Conservation (phyloP, 1,140 invertebrate species). For the Panagrolaimus sp. region DNA sequence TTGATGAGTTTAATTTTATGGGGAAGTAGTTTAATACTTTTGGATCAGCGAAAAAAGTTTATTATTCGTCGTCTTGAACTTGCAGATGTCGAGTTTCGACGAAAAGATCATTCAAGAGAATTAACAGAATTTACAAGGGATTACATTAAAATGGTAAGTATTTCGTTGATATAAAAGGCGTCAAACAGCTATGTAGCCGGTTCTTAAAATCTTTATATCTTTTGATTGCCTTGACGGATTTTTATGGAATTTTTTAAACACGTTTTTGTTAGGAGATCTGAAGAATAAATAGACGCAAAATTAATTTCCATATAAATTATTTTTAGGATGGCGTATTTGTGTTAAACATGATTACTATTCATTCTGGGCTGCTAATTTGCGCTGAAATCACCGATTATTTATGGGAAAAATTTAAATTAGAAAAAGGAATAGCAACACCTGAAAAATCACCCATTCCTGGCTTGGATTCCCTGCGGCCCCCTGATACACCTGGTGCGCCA, state of each 20-base stretch:
- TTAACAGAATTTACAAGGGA: conserved; percentile 34
- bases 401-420: conserved; percentile 28
- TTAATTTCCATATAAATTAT: neutral
- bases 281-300: conserved; percentile 26
- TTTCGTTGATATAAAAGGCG: too few relatives aligned
- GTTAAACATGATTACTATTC: conserved; percentile 54
- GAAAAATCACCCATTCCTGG: conserved; percentile 22
- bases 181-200: too few relatives aligned
- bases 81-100: conserved; percentile 54
- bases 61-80: conserved; percentile 53
- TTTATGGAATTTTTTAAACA: neutral
- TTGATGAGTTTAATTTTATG: conserved; percentile 53
- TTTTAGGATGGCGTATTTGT: conserved; percentile 45
- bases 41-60: conserved; percentile 50
- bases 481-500: neutral
- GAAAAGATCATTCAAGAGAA: conserved; percentile 33
- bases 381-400: conserved; percentile 44
- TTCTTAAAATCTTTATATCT: too few relatives aligned
- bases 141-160: conserved; percentile 9
- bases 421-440: too few relatives aligned
- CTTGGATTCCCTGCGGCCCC: neutral
- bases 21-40: conserved; percentile 44
- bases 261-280: neutral
- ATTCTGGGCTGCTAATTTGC: conserved; percentile 46
- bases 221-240: too few relatives aligned